Evolutionary conservation across 2,797 vertebrate species (phyloP).

Genomic region (Gallinago nigripennis): DNA sequence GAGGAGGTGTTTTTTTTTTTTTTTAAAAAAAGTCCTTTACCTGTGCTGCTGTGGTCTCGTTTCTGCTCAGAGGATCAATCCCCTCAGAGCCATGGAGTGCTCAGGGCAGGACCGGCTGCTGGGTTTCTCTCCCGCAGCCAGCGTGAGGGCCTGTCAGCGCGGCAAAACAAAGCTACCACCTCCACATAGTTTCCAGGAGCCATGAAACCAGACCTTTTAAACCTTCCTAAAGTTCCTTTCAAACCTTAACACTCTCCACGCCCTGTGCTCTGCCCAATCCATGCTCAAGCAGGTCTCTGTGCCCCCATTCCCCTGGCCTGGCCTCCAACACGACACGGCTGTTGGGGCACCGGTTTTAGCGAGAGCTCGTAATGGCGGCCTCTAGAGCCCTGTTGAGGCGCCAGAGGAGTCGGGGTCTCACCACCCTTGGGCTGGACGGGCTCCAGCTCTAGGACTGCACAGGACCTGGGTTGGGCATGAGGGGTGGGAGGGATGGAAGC

Average conservation of each 20-base stretch:
- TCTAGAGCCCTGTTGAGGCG: background rate
- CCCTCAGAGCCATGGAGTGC: background rate
- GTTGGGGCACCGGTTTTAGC: background rate
- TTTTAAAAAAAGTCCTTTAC: background rate
- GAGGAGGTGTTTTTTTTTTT: background rate
- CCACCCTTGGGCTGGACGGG: background rate
- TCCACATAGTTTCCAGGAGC: background rate
- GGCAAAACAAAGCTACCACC: background rate
- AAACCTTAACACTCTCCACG: background rate
- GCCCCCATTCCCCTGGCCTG: background rate
- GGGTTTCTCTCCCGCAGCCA: background rate
- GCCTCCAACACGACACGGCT: fast-evolving
- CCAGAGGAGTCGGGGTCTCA: background rate
- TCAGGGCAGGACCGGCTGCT: fast-evolving
- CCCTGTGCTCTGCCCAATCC: background rate
- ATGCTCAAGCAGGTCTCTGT: background rate
- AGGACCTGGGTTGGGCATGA: fast-evolving
- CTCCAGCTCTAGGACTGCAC: background rate
- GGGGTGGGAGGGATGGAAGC: fast-evolving
- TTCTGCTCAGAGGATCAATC: background rate
- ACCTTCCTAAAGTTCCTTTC: background rate
- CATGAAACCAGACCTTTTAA: background rate
- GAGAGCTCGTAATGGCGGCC: background rate
- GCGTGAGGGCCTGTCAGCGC: fast-evolving
- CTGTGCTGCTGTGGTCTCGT: background rate